A percentile compares a stretch with the other conserved stretches of the same genome.
Conservation (phyloP, 2,797 vertebrate genomes). For the Pyrocephalus nanus region DNA sequence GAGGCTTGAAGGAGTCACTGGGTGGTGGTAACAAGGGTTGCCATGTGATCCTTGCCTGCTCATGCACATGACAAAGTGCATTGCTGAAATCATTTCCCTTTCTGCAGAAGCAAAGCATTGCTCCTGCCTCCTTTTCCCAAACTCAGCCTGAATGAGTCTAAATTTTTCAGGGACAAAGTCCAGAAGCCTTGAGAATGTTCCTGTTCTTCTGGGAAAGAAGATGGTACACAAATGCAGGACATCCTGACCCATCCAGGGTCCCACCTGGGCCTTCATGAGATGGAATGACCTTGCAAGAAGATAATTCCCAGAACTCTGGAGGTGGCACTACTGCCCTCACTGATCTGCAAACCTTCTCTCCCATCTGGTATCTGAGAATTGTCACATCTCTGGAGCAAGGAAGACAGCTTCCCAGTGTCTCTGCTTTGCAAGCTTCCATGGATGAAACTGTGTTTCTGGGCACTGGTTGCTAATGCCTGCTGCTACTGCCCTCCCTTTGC, state of each 20-base stretch:
- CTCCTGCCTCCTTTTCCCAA: not conserved
- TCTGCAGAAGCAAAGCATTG: not conserved
- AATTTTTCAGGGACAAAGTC: not conserved
- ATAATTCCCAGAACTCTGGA: not conserved
- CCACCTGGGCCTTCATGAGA: not conserved
- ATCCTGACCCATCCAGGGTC: not conserved
- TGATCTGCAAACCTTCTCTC: not conserved
- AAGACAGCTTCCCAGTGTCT: not conserved
- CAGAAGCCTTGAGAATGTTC: not conserved
- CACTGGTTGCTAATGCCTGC: not conserved
- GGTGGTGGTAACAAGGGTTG: not conserved
- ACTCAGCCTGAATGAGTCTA: not conserved
- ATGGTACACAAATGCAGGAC: not conserved
- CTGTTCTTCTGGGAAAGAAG: not conserved
- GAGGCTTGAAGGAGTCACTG: not conserved
- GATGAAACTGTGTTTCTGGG: not conserved
- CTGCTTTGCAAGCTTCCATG: not conserved
- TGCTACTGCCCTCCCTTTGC: not conserved
- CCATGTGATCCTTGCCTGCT: not conserved
- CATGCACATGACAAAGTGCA: accelerated
- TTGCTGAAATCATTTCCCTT: not conserved
- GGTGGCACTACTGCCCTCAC: not conserved
- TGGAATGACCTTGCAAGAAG: not conserved
- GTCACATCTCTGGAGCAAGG: not conserved
- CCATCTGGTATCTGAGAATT: not conserved